Evolutionary conservation across 1,140 invertebrate species (phyloP).

Genomic region (Steinernema khuongi): DNA sequence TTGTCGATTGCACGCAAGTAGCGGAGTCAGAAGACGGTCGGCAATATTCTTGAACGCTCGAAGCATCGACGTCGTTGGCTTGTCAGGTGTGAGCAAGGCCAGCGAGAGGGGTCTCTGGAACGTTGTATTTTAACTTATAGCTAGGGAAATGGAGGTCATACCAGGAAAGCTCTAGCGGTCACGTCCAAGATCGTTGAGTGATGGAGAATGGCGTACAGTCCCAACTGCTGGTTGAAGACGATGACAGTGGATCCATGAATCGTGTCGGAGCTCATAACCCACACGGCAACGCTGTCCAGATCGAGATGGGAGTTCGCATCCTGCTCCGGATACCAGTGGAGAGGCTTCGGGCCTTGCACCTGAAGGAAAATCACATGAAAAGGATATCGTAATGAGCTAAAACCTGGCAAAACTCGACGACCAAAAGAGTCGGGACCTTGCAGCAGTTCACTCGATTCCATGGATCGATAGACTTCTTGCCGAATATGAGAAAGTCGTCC

Average conservation of each 20-base stretch:
- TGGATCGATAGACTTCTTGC: conserved; percentile 34
- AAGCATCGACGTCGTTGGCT: conserved; percentile 30
- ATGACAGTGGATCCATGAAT: conserved; percentile 41
- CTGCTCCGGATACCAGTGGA: conserved; percentile 32
- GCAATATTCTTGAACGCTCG: conserved; percentile 26
- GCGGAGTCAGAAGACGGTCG: conserved; percentile 34
- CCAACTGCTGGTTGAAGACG: conserved; percentile 48
- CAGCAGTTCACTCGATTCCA: conserved; percentile 41
- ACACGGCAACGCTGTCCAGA: conserved; percentile 40
- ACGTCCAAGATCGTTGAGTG: conserved; percentile 45
- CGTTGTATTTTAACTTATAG: neutral
- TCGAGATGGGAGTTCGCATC: conserved; percentile 34
- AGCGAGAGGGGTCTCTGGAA: conserved; percentile 52
- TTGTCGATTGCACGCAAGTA: conserved; percentile 47
- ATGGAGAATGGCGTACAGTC: conserved; percentile 41
- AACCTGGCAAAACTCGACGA: conserved; percentile 46
- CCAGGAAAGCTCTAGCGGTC: conserved; percentile 50
- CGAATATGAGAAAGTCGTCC: conserved; percentile 43
- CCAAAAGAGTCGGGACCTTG: conserved; percentile 32
- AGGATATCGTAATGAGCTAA: conserved; percentile 20
- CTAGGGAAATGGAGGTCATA: conserved; percentile 8
- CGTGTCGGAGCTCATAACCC: conserved; percentile 54
- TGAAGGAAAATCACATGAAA: conserved; percentile 32
- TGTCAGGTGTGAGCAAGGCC: conserved; percentile 36
- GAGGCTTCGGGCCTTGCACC: conserved; percentile 35